Base-by-base conservation (phyloP, 2,888 invertebrate species). In the Lottia scabra region DNA sequence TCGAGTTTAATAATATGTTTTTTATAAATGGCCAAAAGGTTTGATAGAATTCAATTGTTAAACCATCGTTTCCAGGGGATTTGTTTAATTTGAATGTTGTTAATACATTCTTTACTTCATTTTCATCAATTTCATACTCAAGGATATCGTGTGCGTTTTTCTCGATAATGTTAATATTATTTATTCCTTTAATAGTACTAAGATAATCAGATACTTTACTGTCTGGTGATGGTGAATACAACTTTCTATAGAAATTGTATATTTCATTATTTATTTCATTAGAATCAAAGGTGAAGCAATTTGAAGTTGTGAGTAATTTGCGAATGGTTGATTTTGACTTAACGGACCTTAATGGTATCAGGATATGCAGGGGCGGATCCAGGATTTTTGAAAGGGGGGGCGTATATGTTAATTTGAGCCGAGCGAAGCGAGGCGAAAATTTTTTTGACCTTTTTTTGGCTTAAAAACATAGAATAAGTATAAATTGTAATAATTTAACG, bases 281-380 rank as follows among this genome's bases (percentile, higher is more conserved):
- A 46, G 15, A 5, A 46, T 46, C 46, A 46, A 46, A 16, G n/a
- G n/a, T 46, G 15, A 16, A 15, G n/a, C n/a, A 16, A 46, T 46
- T 46, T 2, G 46, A 1, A 16, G n/a, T 16, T 13, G 13, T 46
- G n/a, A 46, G n/a, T 16, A 46, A 2, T 46, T 46, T 46, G n/a
- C 46, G 13, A 16, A 46, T 16, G 13, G 46, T 46, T 16, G n/a
- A 16, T 16, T 13, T 16, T 16, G 46, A 16, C 46, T 46, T 13
- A 16, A 16, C n/a, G 2, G 13, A 16, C 43, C 63, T 69, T 70
- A 70, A 65, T n/a, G 66, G 27, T 13, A 65, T 92, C 90, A 83
- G 93, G 93, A 63, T n/a, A n/a, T n/a, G n/a, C n/a, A n/a, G n/a
- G n/a, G n/a, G n/a, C n/a, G n/a, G n/a, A n/a, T n/a, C n/a, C n/a